These are phyloP conservation scores for Clarias fuscus DNA, from an alignment of 2,797 vertebrate genomes.

Conservation along the genomic window DNA sequence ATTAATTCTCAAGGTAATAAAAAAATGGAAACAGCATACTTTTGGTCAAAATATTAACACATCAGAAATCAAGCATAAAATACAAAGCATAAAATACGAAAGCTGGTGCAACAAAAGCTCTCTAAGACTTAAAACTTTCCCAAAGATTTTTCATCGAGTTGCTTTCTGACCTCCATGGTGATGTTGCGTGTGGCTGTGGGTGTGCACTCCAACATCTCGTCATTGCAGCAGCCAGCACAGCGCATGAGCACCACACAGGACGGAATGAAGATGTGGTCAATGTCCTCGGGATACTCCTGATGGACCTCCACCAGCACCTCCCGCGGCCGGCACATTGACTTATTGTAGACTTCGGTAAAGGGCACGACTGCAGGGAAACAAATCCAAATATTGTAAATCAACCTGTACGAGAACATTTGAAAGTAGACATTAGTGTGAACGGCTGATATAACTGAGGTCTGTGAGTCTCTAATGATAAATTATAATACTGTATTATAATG, in stretches of 20 bases:
- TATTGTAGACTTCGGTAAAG: constrained; percentile 91
- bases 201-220: constrained; percentile 90
- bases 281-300: constrained; percentile 95
- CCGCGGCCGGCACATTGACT: constrained; percentile 89
- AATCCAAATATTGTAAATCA: not conserved
- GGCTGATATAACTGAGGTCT: not conserved
- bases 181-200: constrained; percentile 85
- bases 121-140: no score
- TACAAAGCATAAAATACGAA: no score
- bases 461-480: not conserved
- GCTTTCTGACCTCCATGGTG: constrained; percentile 78
- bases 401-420: not conserved
- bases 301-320: constrained; percentile 96
- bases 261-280: constrained; percentile 95
- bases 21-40: not conserved
- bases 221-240: constrained; percentile 93
- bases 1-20: not conserved
- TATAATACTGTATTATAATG: not conserved
- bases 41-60: not conserved
- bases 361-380: constrained; percentile 79
- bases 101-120: not conserved
- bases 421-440: not conserved
- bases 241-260: constrained; percentile 93
- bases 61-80: not conserved
- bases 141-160: not conserved